Evolutionary conservation across 1,140 invertebrate species (phyloP), one percentile per base, ranked within the genome.

Genomic region (Bombus waltoni): DNA sequence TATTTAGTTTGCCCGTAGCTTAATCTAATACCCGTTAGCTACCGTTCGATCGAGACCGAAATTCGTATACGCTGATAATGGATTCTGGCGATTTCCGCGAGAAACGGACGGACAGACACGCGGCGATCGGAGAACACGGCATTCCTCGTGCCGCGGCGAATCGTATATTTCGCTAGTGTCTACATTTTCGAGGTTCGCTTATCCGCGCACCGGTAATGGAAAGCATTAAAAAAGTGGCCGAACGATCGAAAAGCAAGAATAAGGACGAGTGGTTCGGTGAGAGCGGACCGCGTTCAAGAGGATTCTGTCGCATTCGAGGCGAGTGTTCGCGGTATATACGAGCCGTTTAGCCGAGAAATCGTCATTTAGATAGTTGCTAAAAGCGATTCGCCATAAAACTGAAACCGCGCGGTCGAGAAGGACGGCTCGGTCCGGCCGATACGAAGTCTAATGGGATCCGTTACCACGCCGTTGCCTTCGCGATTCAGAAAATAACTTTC

Each of bases 331-430:
- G n/a, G 75, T 85, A 79, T 85, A 85, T 85, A 84, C 76, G 81
- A 80, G 87, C 89, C 86, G 91, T 90, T 92, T 92, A 86, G 80
- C 66, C 91, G 88, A 91, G 91, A 91, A 93, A 92, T 93, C 91
- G 91, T 93, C 92, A 94, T 94, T 93, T 94, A 94, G 93, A 94
- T 94, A 93, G 91, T 93, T 92, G 93, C 94, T 94, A 94, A 94
- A 94, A 94, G 94, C 93, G 93, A 94, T 93, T 93, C 93, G 93
- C 93, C 92, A 94, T 94, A 94, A 94, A 94, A 92, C 92, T 91
- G 93, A 91, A 91, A 93, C 88, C 90, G 73, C 86, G 82, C 83
- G 81, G 68, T 38, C 79, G 70, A 73, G 59, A 76, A 42, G n/a
- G 44, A 59, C 81, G 77, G 84, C 83, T 84, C 83, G 82, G 22